Conservation (phyloP, 1,140 invertebrate species). For the Mactra quadrangularis region DNA sequence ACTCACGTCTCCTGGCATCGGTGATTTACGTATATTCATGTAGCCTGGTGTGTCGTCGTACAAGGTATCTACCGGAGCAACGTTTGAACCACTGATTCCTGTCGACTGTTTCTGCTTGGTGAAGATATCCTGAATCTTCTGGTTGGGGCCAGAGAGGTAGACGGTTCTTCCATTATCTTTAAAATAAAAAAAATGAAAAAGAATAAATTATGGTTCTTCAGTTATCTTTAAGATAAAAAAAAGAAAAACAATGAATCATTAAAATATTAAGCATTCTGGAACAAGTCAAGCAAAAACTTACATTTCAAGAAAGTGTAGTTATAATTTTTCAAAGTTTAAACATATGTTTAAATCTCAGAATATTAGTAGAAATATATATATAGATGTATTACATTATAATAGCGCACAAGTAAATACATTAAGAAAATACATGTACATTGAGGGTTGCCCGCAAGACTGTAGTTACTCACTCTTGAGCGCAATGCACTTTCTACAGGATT, state of each 20-base stretch:
- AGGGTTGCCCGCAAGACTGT: too few species aligned
- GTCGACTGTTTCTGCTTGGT: neutral
- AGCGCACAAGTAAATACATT: too few species aligned
- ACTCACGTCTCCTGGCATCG: neutral
- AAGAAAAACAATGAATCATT: neutral
- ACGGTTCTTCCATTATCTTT: slow-evolving; percentile 55
- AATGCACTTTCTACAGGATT: too few species aligned
- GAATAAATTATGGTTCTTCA: neutral
- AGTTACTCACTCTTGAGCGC: too few species aligned
- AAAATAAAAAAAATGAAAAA: neutral
- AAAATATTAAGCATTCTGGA: neutral
- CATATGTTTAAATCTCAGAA: neutral
- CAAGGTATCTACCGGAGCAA: slow-evolving; percentile 27
- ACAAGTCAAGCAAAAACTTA: neutral
- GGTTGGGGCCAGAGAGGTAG: slow-evolving; percentile 13
- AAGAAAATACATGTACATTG: too few species aligned
- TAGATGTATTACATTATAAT: too few species aligned
- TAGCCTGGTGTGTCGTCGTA: slow-evolving; percentile 40
- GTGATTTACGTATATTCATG: slow-evolving; percentile 6
- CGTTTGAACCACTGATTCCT: neutral
- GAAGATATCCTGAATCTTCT: slow-evolving; percentile 9
- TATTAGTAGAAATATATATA: neutral
- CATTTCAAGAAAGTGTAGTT: neutral
- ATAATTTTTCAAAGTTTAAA: neutral
- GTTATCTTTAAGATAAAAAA: neutral